These are phyloP conservation scores for Clavelina lepadiformis DNA, from an alignment of 23 tunicate genomes.

Conservation along the genomic window DNA sequence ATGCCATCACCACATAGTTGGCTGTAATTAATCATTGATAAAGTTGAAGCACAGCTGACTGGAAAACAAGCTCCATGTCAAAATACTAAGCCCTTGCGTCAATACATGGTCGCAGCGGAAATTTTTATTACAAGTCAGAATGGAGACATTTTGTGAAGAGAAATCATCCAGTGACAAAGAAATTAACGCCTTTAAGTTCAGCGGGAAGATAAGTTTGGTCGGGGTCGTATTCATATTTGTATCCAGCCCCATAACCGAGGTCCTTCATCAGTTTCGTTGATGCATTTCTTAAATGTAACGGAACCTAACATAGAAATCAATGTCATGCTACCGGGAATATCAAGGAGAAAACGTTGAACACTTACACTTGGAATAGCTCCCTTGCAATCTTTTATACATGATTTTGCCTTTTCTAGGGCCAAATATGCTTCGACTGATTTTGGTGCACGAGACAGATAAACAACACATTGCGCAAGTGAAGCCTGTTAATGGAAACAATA, in stretches of 20 bases:
- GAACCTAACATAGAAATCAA: constrained; percentile 40
- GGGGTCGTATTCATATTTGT: constrained; percentile 36
- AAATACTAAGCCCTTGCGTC: too few species aligned
- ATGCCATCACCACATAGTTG: too few species aligned
- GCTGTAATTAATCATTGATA: too few species aligned
- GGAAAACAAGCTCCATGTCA: too few species aligned
- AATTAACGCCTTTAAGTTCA: constrained; percentile 9
- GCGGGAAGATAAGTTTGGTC: constrained; percentile 54
- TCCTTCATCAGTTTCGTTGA: constrained; percentile 50
- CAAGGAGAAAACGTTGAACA: not conserved
- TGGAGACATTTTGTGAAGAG: too few species aligned
- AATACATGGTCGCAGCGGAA: too few species aligned
- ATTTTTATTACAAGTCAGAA: too few species aligned
- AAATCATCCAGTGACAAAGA: constrained; percentile 13
- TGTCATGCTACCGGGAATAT: too few species aligned
- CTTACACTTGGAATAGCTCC: constrained; percentile 73
- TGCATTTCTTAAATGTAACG: constrained; percentile 58
- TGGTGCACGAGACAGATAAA: constrained; percentile 60
- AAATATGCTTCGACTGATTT: constrained; percentile 57
- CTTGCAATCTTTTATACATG: constrained; percentile 30
- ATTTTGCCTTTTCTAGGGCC: constrained; percentile 37
- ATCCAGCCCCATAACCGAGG: constrained; percentile 65
- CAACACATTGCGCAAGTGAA: constrained; percentile 58
- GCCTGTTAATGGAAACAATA: constrained; percentile 30
- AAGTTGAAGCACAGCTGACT: too few species aligned